Conservation (phyloP, 2,113 vertebrate species). For the Xyliphius kryptos region DNA sequence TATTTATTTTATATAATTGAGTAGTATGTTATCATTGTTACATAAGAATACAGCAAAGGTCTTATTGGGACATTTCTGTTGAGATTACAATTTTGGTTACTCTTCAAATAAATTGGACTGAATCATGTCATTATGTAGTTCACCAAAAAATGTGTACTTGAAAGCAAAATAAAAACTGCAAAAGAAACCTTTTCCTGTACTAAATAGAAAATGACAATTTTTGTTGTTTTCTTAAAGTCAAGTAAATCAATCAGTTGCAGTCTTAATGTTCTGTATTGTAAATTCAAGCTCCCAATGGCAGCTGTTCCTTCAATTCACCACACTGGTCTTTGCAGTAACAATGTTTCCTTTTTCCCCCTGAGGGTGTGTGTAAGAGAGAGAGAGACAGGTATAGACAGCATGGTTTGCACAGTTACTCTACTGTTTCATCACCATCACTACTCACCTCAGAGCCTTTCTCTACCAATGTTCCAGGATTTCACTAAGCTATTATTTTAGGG, state of each 20-base stretch:
- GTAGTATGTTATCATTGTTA: too few relatives aligned
- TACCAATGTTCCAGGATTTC: slow-evolving; percentile 3
- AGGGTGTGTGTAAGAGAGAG: slow-evolving; percentile 3
- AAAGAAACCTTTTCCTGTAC: background rate
- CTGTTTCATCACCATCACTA: slow-evolving; percentile 32
- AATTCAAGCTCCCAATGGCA: background rate
- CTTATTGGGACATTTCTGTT: too few relatives aligned
- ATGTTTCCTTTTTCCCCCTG: background rate
- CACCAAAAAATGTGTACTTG: background rate
- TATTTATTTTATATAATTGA: too few relatives aligned
- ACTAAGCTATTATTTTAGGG: background rate
- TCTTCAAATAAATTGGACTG: too few relatives aligned
- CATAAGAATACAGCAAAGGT: too few relatives aligned
- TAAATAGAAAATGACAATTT: slow-evolving; percentile 7
- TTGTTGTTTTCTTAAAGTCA: background rate
- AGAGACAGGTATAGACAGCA: slow-evolving; percentile 11
- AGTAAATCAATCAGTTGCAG: background rate
- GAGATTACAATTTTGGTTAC: too few relatives aligned
- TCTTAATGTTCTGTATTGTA: too few relatives aligned
- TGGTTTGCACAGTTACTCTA: slow-evolving; percentile 19
- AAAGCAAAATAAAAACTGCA: background rate
- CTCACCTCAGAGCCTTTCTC: background rate
- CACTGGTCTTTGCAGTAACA: background rate
- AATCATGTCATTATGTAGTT: background rate
- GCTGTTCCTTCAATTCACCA: slow-evolving; percentile 9